Evolutionary conservation across 2,113 vertebrate genomes (phyloP), one percentile per base, ranked within the genome.

Genomic region (Xenus cinereus): DNA sequence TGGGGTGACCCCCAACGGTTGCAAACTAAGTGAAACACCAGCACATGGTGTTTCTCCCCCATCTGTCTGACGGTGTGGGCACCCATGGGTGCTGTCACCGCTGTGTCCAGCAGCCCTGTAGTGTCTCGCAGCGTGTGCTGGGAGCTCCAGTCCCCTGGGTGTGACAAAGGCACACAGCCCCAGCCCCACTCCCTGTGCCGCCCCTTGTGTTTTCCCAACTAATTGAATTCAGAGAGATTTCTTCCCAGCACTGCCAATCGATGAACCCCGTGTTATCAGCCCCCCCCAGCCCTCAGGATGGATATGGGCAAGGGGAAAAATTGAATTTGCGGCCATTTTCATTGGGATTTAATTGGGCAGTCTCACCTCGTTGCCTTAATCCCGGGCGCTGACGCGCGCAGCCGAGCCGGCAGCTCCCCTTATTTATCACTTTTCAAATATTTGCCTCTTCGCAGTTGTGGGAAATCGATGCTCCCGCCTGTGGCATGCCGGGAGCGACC

Each of bases 371-470:
- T 90, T 95, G 96, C 94, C 80, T 96, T 94, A 96, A 97, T 97
- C 93, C 96, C 7, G 4, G 82, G 75, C 19, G 1, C 92, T 90
- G 97, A 89, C 69, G 46, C 10, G 51, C 39, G 2, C 72, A 74
- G 95, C 82, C 26, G 2, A 87, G 90, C 78, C 21, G 19, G 92
- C 95, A 90, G 90, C 90, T 96, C 92, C 85, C 94, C 75, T 91
- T 96, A 95, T 97, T 95, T 96, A 95, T 97, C 95, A 95, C 97
- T 96, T 96, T 84, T 96, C 96, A 96, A 95, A 96, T 95, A 94
- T 96, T 96, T 94, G 95, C 92, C 94, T 96, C 90, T 94, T 94
- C 11, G 13, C 95, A 94, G 96, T 48, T 39, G 93, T 90, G 64
- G 88, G 96, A 96, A 96, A 97, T 96, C 95, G 23, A 96, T 97